These are phyloP conservation scores for Amphipyra berbera DNA, from an alignment of 2,888 invertebrate species.

Conservation along the genomic window DNA sequence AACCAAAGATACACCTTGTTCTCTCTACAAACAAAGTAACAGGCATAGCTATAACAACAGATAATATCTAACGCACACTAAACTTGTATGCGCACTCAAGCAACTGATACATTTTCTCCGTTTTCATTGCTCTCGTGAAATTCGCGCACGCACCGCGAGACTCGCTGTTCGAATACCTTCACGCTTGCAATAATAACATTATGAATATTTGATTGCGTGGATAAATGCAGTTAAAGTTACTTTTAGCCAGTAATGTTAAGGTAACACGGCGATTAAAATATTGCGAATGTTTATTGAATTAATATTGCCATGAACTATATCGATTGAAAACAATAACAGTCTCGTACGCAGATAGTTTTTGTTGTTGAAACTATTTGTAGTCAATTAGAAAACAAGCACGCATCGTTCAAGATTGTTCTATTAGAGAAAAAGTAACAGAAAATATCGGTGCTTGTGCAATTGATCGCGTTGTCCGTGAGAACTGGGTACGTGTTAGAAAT, in stretches of 20 bases:
- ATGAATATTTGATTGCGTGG: conserved; percentile 75
- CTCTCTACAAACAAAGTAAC: background rate
- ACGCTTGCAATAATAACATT: conserved; percentile 79
- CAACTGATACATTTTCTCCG: conserved; percentile 83
- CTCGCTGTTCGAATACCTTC: conserved; percentile 84
- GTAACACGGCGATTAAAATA: conserved; percentile 44
- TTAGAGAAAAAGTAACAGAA: conserved; percentile 61
- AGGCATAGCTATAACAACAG: background rate
- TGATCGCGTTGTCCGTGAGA: conserved; percentile 75
- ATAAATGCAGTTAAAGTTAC: conserved; percentile 52
- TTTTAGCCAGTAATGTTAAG: conserved; percentile 30
- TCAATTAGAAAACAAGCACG: conserved; percentile 36
- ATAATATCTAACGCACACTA: conserved; percentile 29
- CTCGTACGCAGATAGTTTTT: conserved; percentile 6
- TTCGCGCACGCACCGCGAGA: conserved; percentile 77
- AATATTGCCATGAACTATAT: conserved; percentile 31
- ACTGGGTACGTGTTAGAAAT: conserved; percentile 84
- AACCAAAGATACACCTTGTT: too few relatives aligned
- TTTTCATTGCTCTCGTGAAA: conserved; percentile 85
- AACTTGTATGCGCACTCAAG: conserved; percentile 75
- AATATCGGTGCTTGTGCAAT: conserved; percentile 69
- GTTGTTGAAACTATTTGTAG: conserved; percentile 4
- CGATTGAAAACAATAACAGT: conserved; percentile 36
- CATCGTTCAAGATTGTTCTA: conserved; percentile 51
- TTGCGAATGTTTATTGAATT: conserved; percentile 30